Evolutionary conservation across 2,797 vertebrate genomes (phyloP).

Genomic region (Sebastolobus alascanus): DNA sequence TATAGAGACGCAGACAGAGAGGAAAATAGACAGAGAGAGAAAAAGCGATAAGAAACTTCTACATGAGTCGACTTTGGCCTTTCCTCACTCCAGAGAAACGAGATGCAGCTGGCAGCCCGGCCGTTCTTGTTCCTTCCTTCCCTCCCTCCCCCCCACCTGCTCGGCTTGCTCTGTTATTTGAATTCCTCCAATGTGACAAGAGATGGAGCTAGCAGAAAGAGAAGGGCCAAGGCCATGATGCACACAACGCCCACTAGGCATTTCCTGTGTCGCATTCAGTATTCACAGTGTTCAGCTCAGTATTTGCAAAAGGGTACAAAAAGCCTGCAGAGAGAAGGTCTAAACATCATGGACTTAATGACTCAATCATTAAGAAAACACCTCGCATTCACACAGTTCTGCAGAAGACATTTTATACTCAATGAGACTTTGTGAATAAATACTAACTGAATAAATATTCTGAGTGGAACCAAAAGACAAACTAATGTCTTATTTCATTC

Average conservation of each 20-base stretch:
- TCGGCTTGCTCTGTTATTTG: constrained; percentile 39
- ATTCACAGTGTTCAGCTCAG: constrained; percentile 22
- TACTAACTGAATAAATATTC: no score
- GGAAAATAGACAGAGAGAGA: not conserved
- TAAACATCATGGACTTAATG: not conserved
- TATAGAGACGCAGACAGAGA: not conserved
- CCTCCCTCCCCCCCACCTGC: constrained; percentile 40
- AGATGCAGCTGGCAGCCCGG: constrained; percentile 31
- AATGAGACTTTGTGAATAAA: not conserved
- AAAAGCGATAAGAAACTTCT: constrained; percentile 15
- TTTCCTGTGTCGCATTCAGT: constrained; percentile 40
- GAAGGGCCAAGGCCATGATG: constrained; percentile 45
- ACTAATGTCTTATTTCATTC: not conserved
- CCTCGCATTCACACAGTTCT: constrained; percentile 6
- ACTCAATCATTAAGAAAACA: not conserved
- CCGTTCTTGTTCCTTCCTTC: constrained; percentile 2
- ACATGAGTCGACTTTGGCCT: constrained; percentile 36
- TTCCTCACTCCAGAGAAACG: not conserved
- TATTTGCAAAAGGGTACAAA: constrained; percentile 27
- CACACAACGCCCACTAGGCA: constrained; percentile 43
- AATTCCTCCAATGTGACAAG: constrained; percentile 61
- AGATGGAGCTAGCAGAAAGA: constrained; percentile 42
- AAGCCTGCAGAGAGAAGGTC: not conserved
- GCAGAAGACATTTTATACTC: constrained; percentile 1
- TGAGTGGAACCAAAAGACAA: no score